These are phyloP conservation scores for Turritopsis dohrnii DNA, from an alignment of 30 jellyfish, hydroid and myxozoan species.

Conservation along the genomic window DNA sequence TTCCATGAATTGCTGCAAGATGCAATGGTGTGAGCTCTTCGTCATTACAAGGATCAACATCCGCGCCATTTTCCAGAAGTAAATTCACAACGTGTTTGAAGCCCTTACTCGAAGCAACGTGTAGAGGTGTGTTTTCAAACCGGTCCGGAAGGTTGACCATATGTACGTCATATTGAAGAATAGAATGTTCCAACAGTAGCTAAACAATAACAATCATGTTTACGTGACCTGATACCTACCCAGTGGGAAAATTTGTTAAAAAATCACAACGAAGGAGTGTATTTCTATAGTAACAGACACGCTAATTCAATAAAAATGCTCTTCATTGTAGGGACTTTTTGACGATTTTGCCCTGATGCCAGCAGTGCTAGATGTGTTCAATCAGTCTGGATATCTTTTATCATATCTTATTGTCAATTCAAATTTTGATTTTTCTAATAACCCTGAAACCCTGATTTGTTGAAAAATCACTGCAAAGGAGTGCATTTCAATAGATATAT, in stretches of 20 bases:
- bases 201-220: neutral
- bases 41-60: conserved; percentile 71
- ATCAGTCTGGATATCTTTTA: too few relatives aligned
- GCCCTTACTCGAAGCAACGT: conserved; percentile 57
- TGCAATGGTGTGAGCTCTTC: conserved; percentile 94
- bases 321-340: too few relatives aligned
- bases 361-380: too few relatives aligned
- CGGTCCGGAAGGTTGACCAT: conserved; percentile 43
- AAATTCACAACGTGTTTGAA: conserved; percentile 39
- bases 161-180: neutral
- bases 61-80: conserved; percentile 67
- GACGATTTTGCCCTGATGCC: too few relatives aligned
- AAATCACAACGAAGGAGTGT: too few relatives aligned
- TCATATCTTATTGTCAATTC: too few relatives aligned
- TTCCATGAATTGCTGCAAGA: conserved; percentile 96
- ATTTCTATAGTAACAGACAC: too few relatives aligned
- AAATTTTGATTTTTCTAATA: too few relatives aligned
- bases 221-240: neutral
- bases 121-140: conserved; percentile 61
- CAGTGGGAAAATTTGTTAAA: neutral
- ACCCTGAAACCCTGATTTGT: too few relatives aligned
- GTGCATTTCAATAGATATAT: too few relatives aligned
- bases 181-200: conserved; percentile 5
- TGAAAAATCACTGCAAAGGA: too few relatives aligned
- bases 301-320: too few relatives aligned